phyloP scores from a whole-genome alignment of 1,140 invertebrate genomes.

The Tetragnatha versicolor region DNA sequence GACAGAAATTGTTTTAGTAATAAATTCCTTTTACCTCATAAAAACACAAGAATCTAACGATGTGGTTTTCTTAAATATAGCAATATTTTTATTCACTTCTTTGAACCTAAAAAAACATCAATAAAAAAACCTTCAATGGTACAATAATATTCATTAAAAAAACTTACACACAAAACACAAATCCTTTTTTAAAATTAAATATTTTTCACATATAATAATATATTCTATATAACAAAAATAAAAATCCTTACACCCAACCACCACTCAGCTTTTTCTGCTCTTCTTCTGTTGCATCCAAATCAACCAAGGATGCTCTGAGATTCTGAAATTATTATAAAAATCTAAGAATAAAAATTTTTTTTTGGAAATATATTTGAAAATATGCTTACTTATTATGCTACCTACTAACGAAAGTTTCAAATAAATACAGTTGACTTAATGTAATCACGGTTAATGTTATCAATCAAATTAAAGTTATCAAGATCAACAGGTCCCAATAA shows the following conservation, averaged over 20 bases:
- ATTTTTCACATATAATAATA: not conserved
- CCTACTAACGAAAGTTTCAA: too few species aligned
- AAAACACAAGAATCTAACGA: conserved; percentile 46
- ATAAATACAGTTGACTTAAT: too few species aligned
- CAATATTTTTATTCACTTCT: conserved; percentile 41
- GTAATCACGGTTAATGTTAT: too few species aligned
- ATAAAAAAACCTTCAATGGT: not conserved
- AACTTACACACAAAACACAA: not conserved
- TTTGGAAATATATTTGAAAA: too few species aligned
- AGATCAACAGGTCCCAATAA: too few species aligned
- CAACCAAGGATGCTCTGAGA: conserved; percentile 24
- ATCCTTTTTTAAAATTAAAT: not conserved
- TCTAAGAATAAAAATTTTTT: too few species aligned
- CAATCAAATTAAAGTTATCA: too few species aligned
- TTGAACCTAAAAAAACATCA: conserved; percentile 11
- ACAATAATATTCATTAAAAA: not conserved
- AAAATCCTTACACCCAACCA: conserved; percentile 45
- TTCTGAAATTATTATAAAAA: conserved; percentile 24
- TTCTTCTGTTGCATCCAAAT: conserved; percentile 39
- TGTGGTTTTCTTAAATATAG: conserved; percentile 37
- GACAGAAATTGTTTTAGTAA: not conserved
- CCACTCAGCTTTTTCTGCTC: conserved; percentile 33
- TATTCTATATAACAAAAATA: not conserved
- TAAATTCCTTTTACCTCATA: conserved; percentile 39
- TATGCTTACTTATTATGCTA: too few species aligned